Base-by-base conservation (phyloP, 2,888 invertebrate genomes). In the Oeneis ivallda region DNA sequence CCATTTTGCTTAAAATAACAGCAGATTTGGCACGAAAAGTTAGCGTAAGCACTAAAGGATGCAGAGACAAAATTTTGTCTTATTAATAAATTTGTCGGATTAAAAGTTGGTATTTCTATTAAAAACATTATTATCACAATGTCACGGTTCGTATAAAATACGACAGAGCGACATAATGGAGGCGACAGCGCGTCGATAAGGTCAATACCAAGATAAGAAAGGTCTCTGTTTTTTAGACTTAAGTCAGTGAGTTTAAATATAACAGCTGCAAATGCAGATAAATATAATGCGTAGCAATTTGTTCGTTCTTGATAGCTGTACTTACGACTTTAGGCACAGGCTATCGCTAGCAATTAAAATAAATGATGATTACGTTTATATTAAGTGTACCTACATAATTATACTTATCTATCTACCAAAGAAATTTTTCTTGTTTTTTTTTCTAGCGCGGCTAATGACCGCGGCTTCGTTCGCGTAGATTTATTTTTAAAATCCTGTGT, bases 141-240 rank as follows among this genome's bases (percentile, higher is more conserved):
- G 45, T 58, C 58, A 58, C 58, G 34, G 34, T 34, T 58, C 58
- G 32, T 45, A 45, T 49, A 39, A 60, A 19, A 60, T 39, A 17
- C 26, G 37, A 59, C 39, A 17, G 34, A 13, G 17, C 17, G 50
- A 50, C 39, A 39, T 50, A 60, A 50, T 60, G 13, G 49, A 60
- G 37, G 37, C 50, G 60, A 60, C 60, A 60, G 60, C 60, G 45
- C 47, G 45, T 50, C 19, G 49, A 60, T 50, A 60, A 60, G 49
- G 60, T 60, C 60, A 60, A 49, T 49, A 60, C 45, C 49, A n/a
- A 60, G 60, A 60, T 60, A 60, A 60, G 13, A 50, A 19, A 19
- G 37, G 49, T 50, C 60, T 50, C 13, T 39, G 60, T 37, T 60
- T 50, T 49, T 49, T 37, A 49, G 37, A 49, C 47, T 39, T n/a